phyloP scores from a whole-genome alignment of 2,113 vertebrate genomes.

The Calonectris borealis region DNA sequence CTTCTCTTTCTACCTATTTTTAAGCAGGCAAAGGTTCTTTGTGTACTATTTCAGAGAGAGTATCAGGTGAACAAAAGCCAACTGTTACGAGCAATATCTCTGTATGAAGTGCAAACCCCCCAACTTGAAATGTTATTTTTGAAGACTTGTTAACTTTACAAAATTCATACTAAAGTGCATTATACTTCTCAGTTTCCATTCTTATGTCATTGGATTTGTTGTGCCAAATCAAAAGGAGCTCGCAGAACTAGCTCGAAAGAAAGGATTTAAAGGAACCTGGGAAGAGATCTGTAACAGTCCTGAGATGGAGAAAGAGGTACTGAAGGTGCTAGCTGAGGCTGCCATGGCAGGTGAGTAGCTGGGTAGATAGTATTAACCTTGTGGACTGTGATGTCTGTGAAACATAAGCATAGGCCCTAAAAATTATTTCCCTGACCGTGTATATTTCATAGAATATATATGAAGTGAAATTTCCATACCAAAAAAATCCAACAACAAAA shows the following conservation, averaged over 20 bases:
- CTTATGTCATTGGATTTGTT: conserved; percentile 92
- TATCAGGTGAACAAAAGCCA: conserved; percentile 51
- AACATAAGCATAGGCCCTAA: neutral
- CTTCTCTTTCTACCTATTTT: conserved; percentile 32
- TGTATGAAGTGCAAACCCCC: neutral
- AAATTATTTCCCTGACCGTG: neutral
- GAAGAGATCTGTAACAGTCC: conserved; percentile 88
- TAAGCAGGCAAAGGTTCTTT: neutral
- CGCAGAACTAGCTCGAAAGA: conserved; percentile 81
- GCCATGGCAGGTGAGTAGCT: conserved; percentile 81
- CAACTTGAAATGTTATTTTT: neutral
- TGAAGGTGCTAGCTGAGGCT: conserved; percentile 85
- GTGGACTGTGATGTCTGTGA: neutral
- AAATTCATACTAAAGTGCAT: conserved; percentile 24
- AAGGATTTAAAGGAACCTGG: conserved; percentile 80
- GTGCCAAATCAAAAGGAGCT: conserved; percentile 97
- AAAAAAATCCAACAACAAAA: neutral
- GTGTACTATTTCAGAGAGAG: neutral
- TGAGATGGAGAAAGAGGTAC: conserved; percentile 88
- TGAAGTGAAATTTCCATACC: neutral
- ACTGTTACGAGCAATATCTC: conserved; percentile 18
- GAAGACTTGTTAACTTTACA: neutral
- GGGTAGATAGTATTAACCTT: neutral
- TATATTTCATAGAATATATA: neutral
- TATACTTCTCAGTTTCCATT: conserved; percentile 84